A percentile compares a stretch with the other conserved stretches of the same genome.
Conservation (phyloP, 2,113 vertebrate genomes). For the Todiramphus chloris region DNA sequence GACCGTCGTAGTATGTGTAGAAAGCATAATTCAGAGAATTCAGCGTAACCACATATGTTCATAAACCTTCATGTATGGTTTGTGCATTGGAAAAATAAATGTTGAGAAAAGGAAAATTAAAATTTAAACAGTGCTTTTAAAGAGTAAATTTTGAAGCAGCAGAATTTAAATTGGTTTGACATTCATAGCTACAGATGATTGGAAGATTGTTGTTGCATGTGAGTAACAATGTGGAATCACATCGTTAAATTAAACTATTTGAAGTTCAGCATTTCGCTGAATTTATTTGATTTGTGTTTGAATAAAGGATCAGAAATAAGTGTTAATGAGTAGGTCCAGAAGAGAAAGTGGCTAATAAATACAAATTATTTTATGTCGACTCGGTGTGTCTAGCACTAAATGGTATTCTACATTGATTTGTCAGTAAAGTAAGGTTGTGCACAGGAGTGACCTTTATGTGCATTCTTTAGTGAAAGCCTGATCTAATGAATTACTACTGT, state of each 20-base stretch:
- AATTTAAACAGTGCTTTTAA: not conserved
- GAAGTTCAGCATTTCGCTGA: not conserved
- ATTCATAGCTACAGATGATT: not conserved
- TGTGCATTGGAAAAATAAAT: not conserved
- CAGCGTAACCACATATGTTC: not conserved
- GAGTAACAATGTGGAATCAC: not conserved
- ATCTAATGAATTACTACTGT: conserved; percentile 44
- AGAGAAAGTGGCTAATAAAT: conserved; percentile 24
- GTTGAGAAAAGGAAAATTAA: not conserved
- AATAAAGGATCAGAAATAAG: not conserved
- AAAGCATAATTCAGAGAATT: not conserved
- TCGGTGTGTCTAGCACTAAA: conserved; percentile 7
- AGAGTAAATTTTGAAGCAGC: not conserved
- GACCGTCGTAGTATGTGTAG: not conserved
- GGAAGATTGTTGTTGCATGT: not conserved
- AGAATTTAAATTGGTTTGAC: not conserved
- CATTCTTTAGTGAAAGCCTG: conserved; percentile 44
- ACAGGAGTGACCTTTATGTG: conserved; percentile 29
- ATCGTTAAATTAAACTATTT: not conserved
- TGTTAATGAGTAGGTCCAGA: not conserved
- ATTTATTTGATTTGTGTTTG: conserved; percentile 24
- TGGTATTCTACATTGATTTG: conserved; percentile 47
- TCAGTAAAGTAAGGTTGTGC: conserved; percentile 71
- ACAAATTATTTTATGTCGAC: conserved; percentile 5
- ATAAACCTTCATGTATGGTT: not conserved